Conservation (phyloP, 2,888 invertebrate genomes). For the Ophioninae sp. region DNA sequence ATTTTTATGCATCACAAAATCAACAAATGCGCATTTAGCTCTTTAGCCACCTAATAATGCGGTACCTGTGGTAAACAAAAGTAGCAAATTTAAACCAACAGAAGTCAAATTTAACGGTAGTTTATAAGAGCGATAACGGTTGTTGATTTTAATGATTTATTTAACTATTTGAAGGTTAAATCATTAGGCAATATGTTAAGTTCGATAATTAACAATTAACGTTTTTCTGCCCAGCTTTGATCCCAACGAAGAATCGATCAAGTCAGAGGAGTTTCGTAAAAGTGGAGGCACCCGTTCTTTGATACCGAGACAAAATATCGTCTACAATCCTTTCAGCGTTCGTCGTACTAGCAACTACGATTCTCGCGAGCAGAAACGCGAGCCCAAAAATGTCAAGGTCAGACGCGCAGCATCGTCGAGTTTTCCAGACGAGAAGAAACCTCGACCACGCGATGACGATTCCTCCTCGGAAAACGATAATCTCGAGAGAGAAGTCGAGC, state of each 20-base stretch:
- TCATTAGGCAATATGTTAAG: too few species aligned
- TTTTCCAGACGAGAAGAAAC: neutral
- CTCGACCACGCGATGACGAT: neutral
- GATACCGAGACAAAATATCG: neutral
- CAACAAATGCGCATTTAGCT: too few species aligned
- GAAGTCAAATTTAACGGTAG: too few species aligned
- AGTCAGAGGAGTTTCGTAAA: neutral
- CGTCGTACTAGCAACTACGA: neutral
- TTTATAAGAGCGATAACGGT: too few species aligned
- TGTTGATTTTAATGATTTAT: too few species aligned
- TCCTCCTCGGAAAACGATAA: neutral
- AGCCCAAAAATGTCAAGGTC: constrained; percentile 1
- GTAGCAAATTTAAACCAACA: too few species aligned
- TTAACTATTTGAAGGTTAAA: too few species aligned
- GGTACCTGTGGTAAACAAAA: too few species aligned
- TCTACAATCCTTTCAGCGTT: constrained; percentile 25
- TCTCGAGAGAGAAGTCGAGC: neutral
- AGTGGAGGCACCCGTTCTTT: neutral
- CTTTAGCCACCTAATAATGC: too few species aligned
- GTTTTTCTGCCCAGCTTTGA: too few species aligned
- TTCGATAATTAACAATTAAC: too few species aligned
- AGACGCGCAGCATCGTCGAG: neutral
- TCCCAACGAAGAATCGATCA: neutral
- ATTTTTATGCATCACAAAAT: too few species aligned
- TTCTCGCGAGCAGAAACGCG: neutral